Conservation (phyloP, 2,888 invertebrate species). For the Latrodectus hesperus region DNA sequence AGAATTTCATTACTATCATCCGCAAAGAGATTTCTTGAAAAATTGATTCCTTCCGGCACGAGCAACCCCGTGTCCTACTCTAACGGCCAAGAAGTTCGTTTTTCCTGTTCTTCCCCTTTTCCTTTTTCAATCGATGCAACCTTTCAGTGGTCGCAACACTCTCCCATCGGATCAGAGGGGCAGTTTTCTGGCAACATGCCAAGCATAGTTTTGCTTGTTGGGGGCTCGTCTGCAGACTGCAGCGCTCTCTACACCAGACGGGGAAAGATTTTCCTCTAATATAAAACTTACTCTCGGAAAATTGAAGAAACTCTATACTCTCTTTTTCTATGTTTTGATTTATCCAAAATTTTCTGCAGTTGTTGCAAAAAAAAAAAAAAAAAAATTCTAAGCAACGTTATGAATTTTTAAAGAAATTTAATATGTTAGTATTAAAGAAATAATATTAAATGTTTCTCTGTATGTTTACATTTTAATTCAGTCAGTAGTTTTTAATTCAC, state of each 20-base stretch:
- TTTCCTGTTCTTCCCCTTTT: background rate
- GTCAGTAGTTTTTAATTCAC: too few species aligned
- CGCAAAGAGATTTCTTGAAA: background rate
- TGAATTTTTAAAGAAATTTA: too few species aligned
- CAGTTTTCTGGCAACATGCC: background rate
- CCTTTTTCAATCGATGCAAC: background rate
- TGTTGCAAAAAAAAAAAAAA: too few species aligned
- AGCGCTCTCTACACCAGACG: conserved; percentile 17
- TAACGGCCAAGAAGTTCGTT: background rate
- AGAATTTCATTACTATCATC: too few species aligned
- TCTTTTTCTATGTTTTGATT: too few species aligned
- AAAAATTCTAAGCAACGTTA: too few species aligned
- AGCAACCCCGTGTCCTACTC: background rate
- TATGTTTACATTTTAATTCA: too few species aligned
- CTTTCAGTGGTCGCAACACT: background rate
- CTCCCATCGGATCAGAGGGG: background rate
- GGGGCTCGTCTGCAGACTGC: conserved; percentile 27
- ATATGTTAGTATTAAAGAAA: too few species aligned
- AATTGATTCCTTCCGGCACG: background rate
- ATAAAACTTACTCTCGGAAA: too few species aligned
- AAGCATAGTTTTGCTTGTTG: background rate
- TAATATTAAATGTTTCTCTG: too few species aligned
- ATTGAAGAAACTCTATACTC: too few species aligned
- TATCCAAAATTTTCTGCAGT: too few species aligned
- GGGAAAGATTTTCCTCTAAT: background rate